Evolutionary conservation across 2,113 vertebrate species (phyloP).

Genomic region (Takifugu bimaculatus): DNA sequence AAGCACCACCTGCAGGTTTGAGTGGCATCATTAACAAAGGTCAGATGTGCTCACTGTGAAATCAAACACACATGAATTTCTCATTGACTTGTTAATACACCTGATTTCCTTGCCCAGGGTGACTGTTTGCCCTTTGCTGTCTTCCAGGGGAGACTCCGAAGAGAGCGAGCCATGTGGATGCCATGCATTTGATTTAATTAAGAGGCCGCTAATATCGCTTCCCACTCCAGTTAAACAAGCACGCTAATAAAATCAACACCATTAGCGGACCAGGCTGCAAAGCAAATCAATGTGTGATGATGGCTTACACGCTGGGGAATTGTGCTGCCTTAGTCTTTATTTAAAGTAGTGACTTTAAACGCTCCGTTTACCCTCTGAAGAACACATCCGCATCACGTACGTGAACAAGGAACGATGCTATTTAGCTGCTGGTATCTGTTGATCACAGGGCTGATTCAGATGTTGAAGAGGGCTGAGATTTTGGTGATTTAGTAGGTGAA

Average conservation of each 20-base stretch:
- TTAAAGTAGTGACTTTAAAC: too few relatives aligned
- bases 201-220: conserved; percentile 37
- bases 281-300: conserved; percentile 41
- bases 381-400: too few relatives aligned
- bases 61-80: conserved; percentile 66
- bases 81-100: conserved; percentile 72
- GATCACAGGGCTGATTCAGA: too few relatives aligned
- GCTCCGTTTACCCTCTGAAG: too few relatives aligned
- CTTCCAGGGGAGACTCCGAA: conserved; percentile 23
- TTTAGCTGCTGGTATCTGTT: too few relatives aligned
- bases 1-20: conserved; percentile 66
- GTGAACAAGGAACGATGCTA: too few relatives aligned
- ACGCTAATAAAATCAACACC: conserved; percentile 51
- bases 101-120: conserved; percentile 52
- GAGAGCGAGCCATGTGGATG: conserved; percentile 12
- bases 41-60: conserved; percentile 69
- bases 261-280: conserved; percentile 41
- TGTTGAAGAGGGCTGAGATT: too few relatives aligned
- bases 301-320: neutral
- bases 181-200: conserved; percentile 56
- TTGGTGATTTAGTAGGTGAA: too few relatives aligned
- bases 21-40: conserved; percentile 72
- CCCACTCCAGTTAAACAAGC: conserved; percentile 40
- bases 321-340: neutral
- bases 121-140: conserved; percentile 56